Percentiles rank a stretch among this genome's conserved stretches.
phyloP scores from a whole-genome alignment of 92 coral and sea anemone genomes.

The Blastomussa wellsi region DNA sequence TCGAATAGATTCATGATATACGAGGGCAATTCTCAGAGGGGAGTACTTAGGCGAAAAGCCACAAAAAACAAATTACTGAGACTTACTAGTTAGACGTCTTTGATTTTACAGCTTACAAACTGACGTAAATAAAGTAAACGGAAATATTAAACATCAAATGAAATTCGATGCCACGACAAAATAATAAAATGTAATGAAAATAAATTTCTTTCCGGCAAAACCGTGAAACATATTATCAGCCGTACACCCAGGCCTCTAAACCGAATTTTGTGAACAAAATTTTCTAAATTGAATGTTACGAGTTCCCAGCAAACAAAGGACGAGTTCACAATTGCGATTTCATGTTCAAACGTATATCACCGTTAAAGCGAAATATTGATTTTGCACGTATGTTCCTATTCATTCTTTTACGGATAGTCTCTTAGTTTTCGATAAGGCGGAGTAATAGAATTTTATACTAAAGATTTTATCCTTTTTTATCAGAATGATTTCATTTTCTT shows the following conservation, averaged over 20 bases:
- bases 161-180: constrained; percentile 48
- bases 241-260: neutral
- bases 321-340: constrained; percentile 20
- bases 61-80: constrained; percentile 41
- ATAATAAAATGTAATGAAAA: constrained; percentile 46
- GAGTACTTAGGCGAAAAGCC: constrained; percentile 30
- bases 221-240: constrained; percentile 12
- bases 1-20: constrained; percentile 5
- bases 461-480: constrained; percentile 50
- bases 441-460: constrained; percentile 39
- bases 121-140: constrained; percentile 50
- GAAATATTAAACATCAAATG: constrained; percentile 31
- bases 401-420: constrained; percentile 12
- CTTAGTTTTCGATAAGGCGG: constrained; percentile 35
- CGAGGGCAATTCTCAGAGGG: constrained; percentile 32
- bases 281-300: neutral
- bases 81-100: constrained; percentile 43
- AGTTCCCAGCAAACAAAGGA: constrained; percentile 12
- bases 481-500: constrained; percentile 61
- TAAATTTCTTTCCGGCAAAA: constrained; percentile 28
- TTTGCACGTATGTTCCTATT: neutral
- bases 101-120: constrained; percentile 45
- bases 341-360: neutral
- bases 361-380: constrained; percentile 18
- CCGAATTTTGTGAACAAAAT: neutral